Percentiles rank a stretch among this genome's conserved stretches.
Evolutionary conservation across 2,113 vertebrate genomes (phyloP).

Genomic region (Pithys albifrons): DNA sequence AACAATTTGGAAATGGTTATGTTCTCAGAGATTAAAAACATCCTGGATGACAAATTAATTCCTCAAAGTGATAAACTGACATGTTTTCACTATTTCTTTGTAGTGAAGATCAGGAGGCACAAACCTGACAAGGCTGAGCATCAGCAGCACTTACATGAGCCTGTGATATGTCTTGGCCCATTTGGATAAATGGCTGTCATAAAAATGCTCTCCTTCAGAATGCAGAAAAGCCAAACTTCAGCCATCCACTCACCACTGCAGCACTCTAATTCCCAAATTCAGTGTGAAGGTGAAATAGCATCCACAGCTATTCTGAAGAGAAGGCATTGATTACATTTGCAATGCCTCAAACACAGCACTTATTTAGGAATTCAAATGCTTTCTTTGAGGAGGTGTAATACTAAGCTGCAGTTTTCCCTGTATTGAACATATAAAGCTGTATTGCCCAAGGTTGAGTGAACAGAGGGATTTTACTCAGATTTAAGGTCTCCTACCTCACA

Average conservation of each 20-base stretch:
- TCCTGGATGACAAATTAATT: slow-evolving; percentile 52
- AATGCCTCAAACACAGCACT: not conserved
- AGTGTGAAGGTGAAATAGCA: not conserved
- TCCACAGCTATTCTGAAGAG: not conserved
- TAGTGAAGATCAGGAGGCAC: slow-evolving; percentile 28
- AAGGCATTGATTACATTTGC: not conserved
- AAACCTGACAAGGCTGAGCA: slow-evolving; percentile 5
- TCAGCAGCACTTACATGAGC: not conserved
- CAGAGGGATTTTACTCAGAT: not conserved
- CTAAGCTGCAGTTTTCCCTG: not conserved
- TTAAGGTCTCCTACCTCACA: not conserved
- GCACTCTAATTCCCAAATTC: not conserved
- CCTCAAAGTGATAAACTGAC: slow-evolving; percentile 42
- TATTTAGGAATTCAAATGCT: not conserved
- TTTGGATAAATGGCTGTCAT: slow-evolving; percentile 9
- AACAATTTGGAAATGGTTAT: slow-evolving; percentile 49
- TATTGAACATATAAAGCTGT: not conserved
- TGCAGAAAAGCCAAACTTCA: not conserved
- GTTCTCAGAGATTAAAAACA: slow-evolving; percentile 52
- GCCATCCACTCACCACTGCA: not conserved
- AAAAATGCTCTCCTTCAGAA: not conserved
- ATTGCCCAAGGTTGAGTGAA: not conserved
- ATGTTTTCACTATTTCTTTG: slow-evolving; percentile 26
- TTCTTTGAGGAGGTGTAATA: not conserved
- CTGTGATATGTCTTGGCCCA: not conserved